These are phyloP conservation scores for Athalia rosae DNA, from an alignment of 2,888 invertebrate genomes.

Conservation along the genomic window DNA sequence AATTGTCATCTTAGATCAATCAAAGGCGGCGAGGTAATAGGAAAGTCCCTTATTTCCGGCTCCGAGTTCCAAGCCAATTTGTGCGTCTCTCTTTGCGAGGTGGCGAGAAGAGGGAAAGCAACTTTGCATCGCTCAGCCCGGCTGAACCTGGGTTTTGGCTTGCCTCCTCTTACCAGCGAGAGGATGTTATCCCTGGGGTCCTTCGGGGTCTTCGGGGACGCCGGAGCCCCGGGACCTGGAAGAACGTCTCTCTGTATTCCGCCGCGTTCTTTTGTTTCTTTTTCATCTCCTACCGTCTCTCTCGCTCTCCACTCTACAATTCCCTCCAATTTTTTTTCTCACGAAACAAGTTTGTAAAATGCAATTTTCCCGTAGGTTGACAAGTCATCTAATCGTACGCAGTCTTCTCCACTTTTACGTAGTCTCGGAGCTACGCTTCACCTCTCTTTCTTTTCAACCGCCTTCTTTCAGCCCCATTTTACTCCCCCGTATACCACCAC, in stretches of 20 bases:
- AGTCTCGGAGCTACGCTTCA: slow-evolving; percentile 31
- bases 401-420: slow-evolving; percentile 52
- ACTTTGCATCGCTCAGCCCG: slow-evolving; percentile 66
- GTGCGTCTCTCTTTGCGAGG: slow-evolving; percentile 71
- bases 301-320: slow-evolving; percentile 73
- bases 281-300: slow-evolving; percentile 47
- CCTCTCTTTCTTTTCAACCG: slow-evolving; percentile 1
- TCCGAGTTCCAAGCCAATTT: slow-evolving; percentile 72
- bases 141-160: slow-evolving; percentile 36
- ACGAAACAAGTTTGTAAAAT: slow-evolving; percentile 78
- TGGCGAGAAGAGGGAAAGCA: slow-evolving; percentile 52
- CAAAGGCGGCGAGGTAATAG: slow-evolving; percentile 70
- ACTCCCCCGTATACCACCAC: slow-evolving; percentile 48
- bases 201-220: slow-evolving; percentile 30
- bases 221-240: slow-evolving; percentile 46
- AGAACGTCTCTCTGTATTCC: slow-evolving; percentile 30
- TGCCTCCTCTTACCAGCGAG: slow-evolving; percentile 44
- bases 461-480: slow-evolving; percentile 19
- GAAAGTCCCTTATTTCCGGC: slow-evolving; percentile 71
- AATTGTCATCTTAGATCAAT: slow-evolving; percentile 70
- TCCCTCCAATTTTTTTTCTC: slow-evolving; percentile 76
- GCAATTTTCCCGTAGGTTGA: slow-evolving; percentile 77
- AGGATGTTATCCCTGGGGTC: slow-evolving; percentile 43
- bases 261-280: not conserved
- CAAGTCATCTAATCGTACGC: slow-evolving; percentile 76